phyloP scores from a whole-genome alignment of 2,888 invertebrate species.

The Eilema griseolum region DNA sequence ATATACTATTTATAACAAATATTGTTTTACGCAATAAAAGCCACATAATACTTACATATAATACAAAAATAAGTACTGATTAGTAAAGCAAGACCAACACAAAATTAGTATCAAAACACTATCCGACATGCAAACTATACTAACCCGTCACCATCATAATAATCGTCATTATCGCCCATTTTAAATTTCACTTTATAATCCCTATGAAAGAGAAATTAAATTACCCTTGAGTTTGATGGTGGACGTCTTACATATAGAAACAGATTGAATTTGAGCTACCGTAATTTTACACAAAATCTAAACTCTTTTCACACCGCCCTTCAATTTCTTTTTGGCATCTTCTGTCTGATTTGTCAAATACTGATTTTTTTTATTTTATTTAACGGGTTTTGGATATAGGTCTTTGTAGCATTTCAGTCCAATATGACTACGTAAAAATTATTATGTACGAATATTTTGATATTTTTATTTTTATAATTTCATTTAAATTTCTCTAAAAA shows the following conservation, averaged over 20 bases:
- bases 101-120: constrained; percentile 39
- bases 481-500: too few relatives aligned
- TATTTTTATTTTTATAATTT: too few relatives aligned
- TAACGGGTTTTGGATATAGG: background rate
- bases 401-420: too few relatives aligned
- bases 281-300: constrained; percentile 27
- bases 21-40: background rate
- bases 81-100: constrained; percentile 21
- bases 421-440: too few relatives aligned
- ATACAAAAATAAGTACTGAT: constrained; percentile 10
- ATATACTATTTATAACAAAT: background rate
- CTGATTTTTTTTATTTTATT: background rate
- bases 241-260: constrained; percentile 35
- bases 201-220: constrained; percentile 55
- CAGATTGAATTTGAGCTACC: constrained; percentile 24
- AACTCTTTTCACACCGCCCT: constrained; percentile 39
- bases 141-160: constrained; percentile 85
- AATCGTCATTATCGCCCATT: constrained; percentile 82
- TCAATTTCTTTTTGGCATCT: constrained; percentile 14
- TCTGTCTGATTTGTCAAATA: constrained; percentile 24
- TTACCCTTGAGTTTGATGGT: constrained; percentile 63
- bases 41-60: background rate
- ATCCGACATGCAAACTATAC: constrained; percentile 61
- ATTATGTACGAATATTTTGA: too few relatives aligned
- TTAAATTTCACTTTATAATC: constrained; percentile 47